Evolutionary conservation across 2,888 invertebrate genomes (phyloP), one percentile per base, ranked within the genome.

Genomic region (Lasius fuliginosus): DNA sequence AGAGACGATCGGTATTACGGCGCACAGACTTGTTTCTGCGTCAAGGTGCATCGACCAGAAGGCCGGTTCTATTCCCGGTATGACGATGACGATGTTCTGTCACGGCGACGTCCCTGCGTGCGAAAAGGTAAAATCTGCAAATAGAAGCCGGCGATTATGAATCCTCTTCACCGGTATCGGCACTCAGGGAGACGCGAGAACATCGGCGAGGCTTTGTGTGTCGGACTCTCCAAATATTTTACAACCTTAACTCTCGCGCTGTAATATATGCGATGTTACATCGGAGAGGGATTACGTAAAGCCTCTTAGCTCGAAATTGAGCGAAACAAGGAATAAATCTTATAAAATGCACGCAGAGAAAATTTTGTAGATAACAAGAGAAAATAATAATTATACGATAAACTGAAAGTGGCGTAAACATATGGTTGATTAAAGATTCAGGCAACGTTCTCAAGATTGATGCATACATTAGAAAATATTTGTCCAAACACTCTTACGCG

Each of bases 61-160:
- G 84, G 84, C 83, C 83, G 82, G 87, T 90, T 91, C 90, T 92
- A 92, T 92, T 92, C 90, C 86, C 79, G 89, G 90, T 87, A 62
- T 83, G 85, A 64, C 85, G 85, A 88, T 88, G 86, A 87, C 85
- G 87, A 64, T 83, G 77, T 87, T 85, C 87, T 58, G 42, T 85
- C 86, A 83, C 75, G 84, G 65, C 86, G 83, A 65, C 81, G 74
- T 64, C 42, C 40, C 69, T 56, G 65, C 23, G 23, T 5, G 64
- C 82, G 56, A 33, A 68, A 83, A 83, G 74, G 68, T 79, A 74
- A 82, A 71, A 84, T 76, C 85, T 83, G 84, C 84, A 83, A 86
- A 89, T 87, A 86, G 85, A 82, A 85, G 73, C 74, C 71, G 83
- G 46, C 58, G 79, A 89, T 89, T 82, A 85, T 68, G 83, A 86